phyloP scores from a whole-genome alignment of 2,888 invertebrate genomes.

The Caenorhabditis drosophilae region DNA sequence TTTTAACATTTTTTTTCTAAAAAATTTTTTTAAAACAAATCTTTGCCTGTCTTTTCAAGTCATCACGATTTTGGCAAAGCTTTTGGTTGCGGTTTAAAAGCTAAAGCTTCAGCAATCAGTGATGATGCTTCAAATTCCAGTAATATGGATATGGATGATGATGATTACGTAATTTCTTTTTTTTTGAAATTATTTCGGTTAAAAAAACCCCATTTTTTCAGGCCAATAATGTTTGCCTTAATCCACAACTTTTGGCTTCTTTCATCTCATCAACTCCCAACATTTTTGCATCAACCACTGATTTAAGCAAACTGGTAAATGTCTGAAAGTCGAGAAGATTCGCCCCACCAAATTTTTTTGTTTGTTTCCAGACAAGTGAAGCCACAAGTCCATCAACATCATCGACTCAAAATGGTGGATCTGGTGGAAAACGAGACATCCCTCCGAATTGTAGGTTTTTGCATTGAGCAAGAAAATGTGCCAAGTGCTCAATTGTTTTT shows the following conservation, averaged over 20 bases:
- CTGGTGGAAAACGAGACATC: slow-evolving; percentile 1
- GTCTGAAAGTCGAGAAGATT: neutral
- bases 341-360: neutral
- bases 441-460: slow-evolving; percentile 23
- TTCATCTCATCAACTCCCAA: slow-evolving; percentile 42
- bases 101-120: slow-evolving; percentile 3
- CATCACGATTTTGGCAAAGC: neutral
- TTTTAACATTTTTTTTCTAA: neutral
- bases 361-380: slow-evolving; percentile 3
- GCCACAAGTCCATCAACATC: neutral
- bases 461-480: neutral
- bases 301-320: no score
- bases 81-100: neutral
- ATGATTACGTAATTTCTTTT: slow-evolving; percentile 7
- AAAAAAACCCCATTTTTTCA: neutral
- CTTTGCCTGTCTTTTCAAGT: no score
- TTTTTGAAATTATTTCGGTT: neutral
- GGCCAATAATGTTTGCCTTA: slow-evolving; percentile 4
- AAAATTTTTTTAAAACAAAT: no score
- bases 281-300: slow-evolving; percentile 24
- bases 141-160: slow-evolving; percentile 18
- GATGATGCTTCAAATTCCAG: slow-evolving; percentile 24
- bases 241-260: slow-evolving; percentile 38
- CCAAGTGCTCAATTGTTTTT: no score
- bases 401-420: neutral